phyloP scores from a whole-genome alignment of 2,888 invertebrate genomes.

The Cetonia aurata region DNA sequence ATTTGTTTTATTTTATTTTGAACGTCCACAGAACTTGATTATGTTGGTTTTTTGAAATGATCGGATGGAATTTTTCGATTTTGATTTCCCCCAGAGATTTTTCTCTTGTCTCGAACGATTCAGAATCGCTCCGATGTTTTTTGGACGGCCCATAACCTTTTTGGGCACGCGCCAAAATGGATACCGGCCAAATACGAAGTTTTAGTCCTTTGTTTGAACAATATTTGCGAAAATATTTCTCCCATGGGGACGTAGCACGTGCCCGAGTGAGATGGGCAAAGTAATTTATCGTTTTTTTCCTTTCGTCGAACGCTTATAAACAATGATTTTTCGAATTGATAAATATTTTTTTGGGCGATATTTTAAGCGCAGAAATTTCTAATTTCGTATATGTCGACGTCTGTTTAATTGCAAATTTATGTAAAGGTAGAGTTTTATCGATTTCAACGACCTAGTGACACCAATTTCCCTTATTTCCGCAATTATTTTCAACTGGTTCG shows the following conservation, averaged over 20 bases:
- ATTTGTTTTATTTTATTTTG: neutral
- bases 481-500: too few relatives aligned
- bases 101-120: neutral
- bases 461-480: too few relatives aligned
- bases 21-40: neutral
- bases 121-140: conserved; percentile 36
- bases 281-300: neutral
- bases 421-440: too few relatives aligned
- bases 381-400: too few relatives aligned
- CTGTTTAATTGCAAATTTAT: too few relatives aligned
- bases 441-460: too few relatives aligned
- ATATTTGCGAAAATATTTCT: conserved; percentile 25
- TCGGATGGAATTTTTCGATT: neutral
- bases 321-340: neutral
- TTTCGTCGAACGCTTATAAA: neutral
- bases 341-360: too few relatives aligned
- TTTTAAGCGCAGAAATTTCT: too few relatives aligned
- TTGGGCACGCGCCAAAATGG: conserved; percentile 69
- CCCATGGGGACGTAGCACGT: neutral
- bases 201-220: conserved; percentile 57
- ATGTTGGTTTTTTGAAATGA: neutral
- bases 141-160: conserved; percentile 35
- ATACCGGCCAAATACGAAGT: conserved; percentile 71
- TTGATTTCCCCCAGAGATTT: neutral
- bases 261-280: neutral